These are phyloP conservation scores for Trachelus iudaicus DNA, from an alignment of 2,888 invertebrate genomes.

Conservation along the genomic window DNA sequence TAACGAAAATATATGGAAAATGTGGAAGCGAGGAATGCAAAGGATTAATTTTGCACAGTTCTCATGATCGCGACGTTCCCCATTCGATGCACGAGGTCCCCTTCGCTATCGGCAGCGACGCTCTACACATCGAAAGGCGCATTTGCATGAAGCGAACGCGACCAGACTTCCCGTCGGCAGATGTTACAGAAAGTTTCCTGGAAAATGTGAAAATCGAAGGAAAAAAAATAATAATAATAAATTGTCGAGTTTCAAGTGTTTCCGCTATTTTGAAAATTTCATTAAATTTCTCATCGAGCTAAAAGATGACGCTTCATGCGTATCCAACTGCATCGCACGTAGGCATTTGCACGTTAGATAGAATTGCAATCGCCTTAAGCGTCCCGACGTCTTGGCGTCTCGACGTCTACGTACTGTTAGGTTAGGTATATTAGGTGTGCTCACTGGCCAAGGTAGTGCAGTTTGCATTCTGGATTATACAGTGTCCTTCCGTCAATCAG, in stretches of 20 bases:
- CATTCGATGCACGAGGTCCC: not conserved
- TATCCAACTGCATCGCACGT: too few relatives aligned
- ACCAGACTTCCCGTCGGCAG: not conserved
- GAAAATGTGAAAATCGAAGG: too few relatives aligned
- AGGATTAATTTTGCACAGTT: too few relatives aligned
- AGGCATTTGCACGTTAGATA: too few relatives aligned
- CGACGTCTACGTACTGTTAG: conserved; percentile 2
- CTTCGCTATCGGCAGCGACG: not conserved
- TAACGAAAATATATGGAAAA: too few relatives aligned
- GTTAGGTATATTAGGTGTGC: conserved; percentile 6
- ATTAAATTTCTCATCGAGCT: too few relatives aligned
- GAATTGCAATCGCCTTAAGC: too few relatives aligned
- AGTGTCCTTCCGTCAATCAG: conserved; percentile 11
- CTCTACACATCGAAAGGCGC: not conserved
- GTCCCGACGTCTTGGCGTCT: conserved; percentile 4
- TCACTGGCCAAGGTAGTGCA: not conserved
- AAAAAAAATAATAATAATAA: not conserved
- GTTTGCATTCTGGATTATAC: conserved; percentile 5
- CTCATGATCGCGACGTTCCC: not conserved
- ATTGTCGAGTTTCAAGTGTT: not conserved
- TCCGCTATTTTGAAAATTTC: too few relatives aligned
- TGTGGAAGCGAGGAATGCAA: too few relatives aligned
- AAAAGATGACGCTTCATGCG: too few relatives aligned
- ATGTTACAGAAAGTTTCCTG: not conserved
- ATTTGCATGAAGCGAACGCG: not conserved